A percentile compares a stretch with the other conserved stretches of the same genome.
Conservation (phyloP, 1,140 invertebrate species). For the Neoseiulus cucumeris region DNA sequence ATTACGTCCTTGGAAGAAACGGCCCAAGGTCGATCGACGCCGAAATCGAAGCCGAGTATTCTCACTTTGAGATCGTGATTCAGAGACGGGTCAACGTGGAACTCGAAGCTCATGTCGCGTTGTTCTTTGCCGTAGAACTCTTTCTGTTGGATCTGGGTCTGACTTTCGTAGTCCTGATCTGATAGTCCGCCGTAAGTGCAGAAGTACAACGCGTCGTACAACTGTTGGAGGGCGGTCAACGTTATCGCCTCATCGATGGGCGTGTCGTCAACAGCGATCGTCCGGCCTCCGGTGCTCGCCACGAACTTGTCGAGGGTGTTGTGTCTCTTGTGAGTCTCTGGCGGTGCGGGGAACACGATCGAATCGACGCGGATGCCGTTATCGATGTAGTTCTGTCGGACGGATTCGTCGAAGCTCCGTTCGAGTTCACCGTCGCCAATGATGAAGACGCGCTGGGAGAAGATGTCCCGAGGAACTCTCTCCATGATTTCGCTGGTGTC, state of each 20-base stretch:
- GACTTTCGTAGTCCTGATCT: neutral
- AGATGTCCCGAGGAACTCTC: neutral
- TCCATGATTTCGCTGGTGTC: neutral
- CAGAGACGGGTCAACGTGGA: neutral
- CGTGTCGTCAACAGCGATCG: neutral
- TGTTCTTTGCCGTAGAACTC: slow-evolving; percentile 9
- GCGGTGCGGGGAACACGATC: neutral
- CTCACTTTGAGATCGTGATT: neutral
- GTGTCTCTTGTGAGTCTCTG: neutral
- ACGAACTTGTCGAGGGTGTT: slow-evolving; percentile 3
- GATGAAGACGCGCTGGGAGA: neutral
- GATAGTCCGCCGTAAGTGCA: neutral
- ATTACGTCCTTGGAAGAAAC: slow-evolving; percentile 1
- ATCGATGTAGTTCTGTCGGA: neutral
- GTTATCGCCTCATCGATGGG: neutral
- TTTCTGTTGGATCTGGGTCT: neutral
- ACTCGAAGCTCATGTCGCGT: neutral
- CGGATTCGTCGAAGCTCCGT: neutral
- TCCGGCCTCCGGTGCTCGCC: neutral
- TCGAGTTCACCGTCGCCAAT: neutral
- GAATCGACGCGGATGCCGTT: neutral
- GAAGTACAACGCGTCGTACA: neutral
- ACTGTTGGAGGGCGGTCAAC: neutral
- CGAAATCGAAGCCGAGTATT: neutral
- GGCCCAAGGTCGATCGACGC: neutral